Evolutionary conservation across 2,888 invertebrate genomes (phyloP).

Genomic region (Zelleria hepariella): DNA sequence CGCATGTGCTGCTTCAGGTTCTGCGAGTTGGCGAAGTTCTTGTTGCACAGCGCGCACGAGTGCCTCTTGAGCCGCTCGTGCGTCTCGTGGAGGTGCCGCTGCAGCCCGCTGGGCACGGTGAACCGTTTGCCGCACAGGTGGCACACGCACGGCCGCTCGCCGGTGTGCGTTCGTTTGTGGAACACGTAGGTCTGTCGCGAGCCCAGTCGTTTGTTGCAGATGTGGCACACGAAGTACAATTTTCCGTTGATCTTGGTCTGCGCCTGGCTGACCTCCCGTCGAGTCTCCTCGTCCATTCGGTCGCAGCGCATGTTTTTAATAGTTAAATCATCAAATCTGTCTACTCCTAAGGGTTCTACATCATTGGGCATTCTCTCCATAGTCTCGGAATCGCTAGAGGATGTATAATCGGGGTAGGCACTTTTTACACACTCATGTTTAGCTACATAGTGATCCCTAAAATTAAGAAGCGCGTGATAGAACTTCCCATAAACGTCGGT

Average conservation of each 20-base stretch:
- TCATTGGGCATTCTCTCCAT: neutral
- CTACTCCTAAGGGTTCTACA: constrained; percentile 16
- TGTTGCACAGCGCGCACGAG: constrained; percentile 66
- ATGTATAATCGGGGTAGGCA: constrained; percentile 28
- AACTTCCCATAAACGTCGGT: constrained; percentile 29
- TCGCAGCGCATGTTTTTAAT: constrained; percentile 43
- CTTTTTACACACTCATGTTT: constrained; percentile 21
- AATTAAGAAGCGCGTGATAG: constrained; percentile 39
- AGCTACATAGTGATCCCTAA: constrained; percentile 39
- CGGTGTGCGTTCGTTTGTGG: constrained; percentile 76
- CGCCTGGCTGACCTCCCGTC: constrained; percentile 35
- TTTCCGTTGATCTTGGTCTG: constrained; percentile 60
- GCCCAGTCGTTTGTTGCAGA: constrained; percentile 72
- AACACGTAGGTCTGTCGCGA: constrained; percentile 75
- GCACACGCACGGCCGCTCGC: constrained; percentile 76
- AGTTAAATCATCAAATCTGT: constrained; percentile 48
- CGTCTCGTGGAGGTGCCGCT: constrained; percentile 74
- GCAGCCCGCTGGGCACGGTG: constrained; percentile 75
- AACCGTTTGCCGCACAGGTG: constrained; percentile 78
- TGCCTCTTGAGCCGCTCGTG: constrained; percentile 74
- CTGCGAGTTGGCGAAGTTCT: constrained; percentile 62
- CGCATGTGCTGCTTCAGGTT: constrained; percentile 58
- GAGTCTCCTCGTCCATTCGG: constrained; percentile 41
- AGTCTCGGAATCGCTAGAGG: constrained; percentile 29
- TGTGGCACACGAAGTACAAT: constrained; percentile 67